phyloP scores from a whole-genome alignment of 2,888 invertebrate genomes.

The Willowsia nigromaculata region DNA sequence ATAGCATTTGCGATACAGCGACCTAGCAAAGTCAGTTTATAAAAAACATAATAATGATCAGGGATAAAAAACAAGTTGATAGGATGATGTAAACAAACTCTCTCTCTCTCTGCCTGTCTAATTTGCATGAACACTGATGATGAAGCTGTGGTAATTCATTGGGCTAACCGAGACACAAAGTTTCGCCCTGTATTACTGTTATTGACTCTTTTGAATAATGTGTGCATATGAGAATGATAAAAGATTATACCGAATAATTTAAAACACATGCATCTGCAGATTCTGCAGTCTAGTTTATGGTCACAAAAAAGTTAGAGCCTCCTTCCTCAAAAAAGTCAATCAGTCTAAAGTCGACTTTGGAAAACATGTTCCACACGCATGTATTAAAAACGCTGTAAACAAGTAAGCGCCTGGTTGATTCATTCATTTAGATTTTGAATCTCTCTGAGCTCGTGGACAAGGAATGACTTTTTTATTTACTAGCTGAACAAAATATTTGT shows the following conservation, averaged over 20 bases:
- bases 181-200: background rate
- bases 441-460: constrained; percentile 22
- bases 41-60: background rate
- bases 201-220: too few relatives aligned
- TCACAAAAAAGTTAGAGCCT: too few relatives aligned
- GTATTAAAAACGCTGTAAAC: background rate
- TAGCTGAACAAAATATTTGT: background rate
- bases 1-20: constrained; percentile 5
- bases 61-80: constrained; percentile 24
- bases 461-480: background rate
- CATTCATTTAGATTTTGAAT: background rate
- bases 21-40: constrained; percentile 7
- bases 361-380: too few relatives aligned
- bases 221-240: too few relatives aligned
- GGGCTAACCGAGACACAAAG: background rate
- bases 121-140: background rate
- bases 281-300: too few relatives aligned
- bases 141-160: background rate
- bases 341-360: too few relatives aligned
- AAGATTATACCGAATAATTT: too few relatives aligned
- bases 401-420: background rate
- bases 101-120: background rate
- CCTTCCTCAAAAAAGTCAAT: too few relatives aligned
- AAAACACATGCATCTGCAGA: too few relatives aligned
- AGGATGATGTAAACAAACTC: constrained; percentile 24